A percentile compares a stretch with the other conserved stretches of the same genome.
Conservation (phyloP, 1,140 invertebrate genomes). For the Rhopalosiphum maidis region DNA sequence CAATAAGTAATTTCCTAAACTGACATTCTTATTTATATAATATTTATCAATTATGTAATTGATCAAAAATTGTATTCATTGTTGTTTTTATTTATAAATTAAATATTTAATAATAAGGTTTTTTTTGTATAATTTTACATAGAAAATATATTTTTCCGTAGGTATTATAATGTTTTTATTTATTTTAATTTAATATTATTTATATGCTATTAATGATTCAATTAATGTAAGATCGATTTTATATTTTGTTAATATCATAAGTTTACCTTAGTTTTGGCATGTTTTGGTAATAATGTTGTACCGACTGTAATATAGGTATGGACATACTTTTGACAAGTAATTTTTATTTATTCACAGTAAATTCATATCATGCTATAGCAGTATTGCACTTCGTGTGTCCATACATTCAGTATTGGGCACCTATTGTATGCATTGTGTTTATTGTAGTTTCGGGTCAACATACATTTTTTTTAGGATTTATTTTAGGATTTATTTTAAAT, state of each 20-base stretch:
- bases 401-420: background rate
- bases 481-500: no score
- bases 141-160: no score
- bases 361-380: background rate
- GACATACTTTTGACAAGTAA: background rate
- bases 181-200: background rate
- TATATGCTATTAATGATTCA: background rate
- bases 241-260: background rate
- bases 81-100: background rate
- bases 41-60: background rate
- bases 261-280: background rate
- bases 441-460: conserved; percentile 14
- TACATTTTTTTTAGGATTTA: background rate
- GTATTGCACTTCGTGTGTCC: background rate
- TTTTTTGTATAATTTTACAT: background rate
- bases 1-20: background rate
- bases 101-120: background rate
- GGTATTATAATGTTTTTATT: background rate
- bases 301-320: background rate
- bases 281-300: background rate
- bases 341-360: background rate
- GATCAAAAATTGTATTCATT: background rate
- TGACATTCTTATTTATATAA: background rate
- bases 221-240: background rate
- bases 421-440: background rate